Conservation (phyloP, 2,888 invertebrate species). For the Choristoneura rosaceana region DNA sequence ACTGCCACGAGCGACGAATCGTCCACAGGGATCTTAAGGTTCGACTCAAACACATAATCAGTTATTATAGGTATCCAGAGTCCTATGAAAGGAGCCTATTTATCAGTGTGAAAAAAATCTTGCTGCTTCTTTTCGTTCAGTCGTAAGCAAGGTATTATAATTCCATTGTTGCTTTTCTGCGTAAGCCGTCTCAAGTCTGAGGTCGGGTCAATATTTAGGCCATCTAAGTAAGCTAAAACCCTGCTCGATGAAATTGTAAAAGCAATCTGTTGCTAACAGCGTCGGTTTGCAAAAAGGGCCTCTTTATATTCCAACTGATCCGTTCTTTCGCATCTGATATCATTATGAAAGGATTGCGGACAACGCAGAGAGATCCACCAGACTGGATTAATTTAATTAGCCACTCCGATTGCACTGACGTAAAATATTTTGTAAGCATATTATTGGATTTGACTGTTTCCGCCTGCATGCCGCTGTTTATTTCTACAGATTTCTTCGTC, state of each 20-base stretch:
- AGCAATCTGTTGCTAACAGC: conserved; percentile 2
- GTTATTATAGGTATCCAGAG: background rate
- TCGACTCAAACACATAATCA: conserved; percentile 45
- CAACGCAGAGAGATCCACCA: conserved; percentile 15
- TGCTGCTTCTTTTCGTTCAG: background rate
- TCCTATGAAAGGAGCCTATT: background rate
- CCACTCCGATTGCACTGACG: conserved; percentile 13
- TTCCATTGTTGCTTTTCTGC: background rate
- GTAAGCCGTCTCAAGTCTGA: background rate
- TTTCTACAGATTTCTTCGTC: background rate
- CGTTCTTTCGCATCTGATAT: conserved; percentile 4
- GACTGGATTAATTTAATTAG: conserved; percentile 40
- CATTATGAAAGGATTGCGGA: conserved; percentile 21
- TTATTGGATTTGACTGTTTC: conserved; percentile 22
- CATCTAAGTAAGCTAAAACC: background rate
- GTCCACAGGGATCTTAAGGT: conserved; percentile 98
- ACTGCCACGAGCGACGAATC: conserved; percentile 96
- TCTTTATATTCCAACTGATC: conserved; percentile 8
- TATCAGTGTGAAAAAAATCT: background rate
- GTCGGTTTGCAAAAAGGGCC: background rate
- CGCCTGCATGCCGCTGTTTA: conserved; percentile 2
- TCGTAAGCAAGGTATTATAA: background rate
- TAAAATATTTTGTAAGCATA: conserved; percentile 15
- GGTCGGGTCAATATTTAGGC: background rate
- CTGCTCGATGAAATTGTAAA: background rate